Conservation (phyloP, 1,140 invertebrate species). For the Eumaeus atala region DNA sequence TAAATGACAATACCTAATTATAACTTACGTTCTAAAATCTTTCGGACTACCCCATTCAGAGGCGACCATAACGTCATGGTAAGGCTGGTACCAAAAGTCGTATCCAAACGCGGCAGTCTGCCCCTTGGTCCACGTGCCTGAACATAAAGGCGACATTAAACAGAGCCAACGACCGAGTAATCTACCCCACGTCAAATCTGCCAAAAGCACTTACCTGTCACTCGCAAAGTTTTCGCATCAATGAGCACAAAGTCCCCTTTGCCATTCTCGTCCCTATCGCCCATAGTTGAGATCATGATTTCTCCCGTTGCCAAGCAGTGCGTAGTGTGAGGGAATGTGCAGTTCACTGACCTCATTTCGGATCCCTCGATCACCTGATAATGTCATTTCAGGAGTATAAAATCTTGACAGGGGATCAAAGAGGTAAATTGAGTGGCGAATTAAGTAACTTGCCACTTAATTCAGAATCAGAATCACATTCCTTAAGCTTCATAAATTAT, state of each 20-base stretch:
- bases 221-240: conserved; percentile 85
- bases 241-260: conserved; percentile 93
- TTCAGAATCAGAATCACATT: neutral
- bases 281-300: conserved; percentile 96
- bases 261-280: conserved; percentile 86
- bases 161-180: conserved; percentile 7
- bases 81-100: conserved; percentile 98
- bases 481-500: no score
- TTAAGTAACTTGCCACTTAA: conserved; percentile 1
- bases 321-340: conserved; percentile 91
- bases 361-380: conserved; percentile 80
- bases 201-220: conserved; percentile 75
- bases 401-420: conserved; percentile 18
- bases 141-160: conserved; percentile 15
- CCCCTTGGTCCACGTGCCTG: conserved; percentile 80
- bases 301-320: conserved; percentile 94
- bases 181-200: conserved; percentile 20
- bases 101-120: conserved; percentile 82
- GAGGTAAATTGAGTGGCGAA: conserved; percentile 9
- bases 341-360: conserved; percentile 84
- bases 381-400: conserved; percentile 48
- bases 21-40: conserved; percentile 80
- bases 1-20: conserved; percentile 16
- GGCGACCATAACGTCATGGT: conserved; percentile 91
- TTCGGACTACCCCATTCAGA: conserved; percentile 95